Evolutionary conservation across 2,113 vertebrate genomes (phyloP).

Genomic region (Pyrgilauda ruficollis): DNA sequence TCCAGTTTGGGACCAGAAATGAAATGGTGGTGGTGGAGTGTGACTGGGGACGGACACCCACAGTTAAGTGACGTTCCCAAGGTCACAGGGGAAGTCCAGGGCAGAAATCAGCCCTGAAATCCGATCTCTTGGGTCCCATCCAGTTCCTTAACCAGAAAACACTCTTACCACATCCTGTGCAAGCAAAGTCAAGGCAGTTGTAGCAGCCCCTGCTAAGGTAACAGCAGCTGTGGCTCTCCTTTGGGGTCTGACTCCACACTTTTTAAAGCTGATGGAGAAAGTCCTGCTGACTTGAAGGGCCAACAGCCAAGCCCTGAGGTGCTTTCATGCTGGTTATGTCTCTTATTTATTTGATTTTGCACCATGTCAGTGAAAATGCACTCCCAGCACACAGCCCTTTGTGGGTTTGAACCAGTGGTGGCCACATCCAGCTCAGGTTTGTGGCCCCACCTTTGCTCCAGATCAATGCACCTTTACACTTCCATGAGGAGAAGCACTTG

Average conservation of each 20-base stretch:
- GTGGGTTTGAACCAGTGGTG: not conserved
- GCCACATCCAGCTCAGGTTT: not conserved
- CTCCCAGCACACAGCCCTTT: not conserved
- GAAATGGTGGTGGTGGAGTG: not conserved
- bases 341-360: not conserved
- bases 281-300: not conserved
- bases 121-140: not conserved
- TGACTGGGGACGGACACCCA: not conserved
- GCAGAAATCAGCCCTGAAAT: constrained; percentile 4
- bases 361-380: not conserved
- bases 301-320: not conserved
- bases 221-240: not conserved
- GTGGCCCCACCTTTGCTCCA: not conserved
- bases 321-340: not conserved
- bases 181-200: not conserved
- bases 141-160: not conserved
- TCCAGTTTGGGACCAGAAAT: not conserved
- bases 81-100: not conserved
- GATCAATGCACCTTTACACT: not conserved
- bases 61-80: not conserved
- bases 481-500: not conserved
- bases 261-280: not conserved
- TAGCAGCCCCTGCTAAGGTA: not conserved
- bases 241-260: not conserved
- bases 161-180: not conserved